These are phyloP conservation scores for Rhyzopertha dominica DNA, from an alignment of 1,140 invertebrate genomes.

Conservation along the genomic window DNA sequence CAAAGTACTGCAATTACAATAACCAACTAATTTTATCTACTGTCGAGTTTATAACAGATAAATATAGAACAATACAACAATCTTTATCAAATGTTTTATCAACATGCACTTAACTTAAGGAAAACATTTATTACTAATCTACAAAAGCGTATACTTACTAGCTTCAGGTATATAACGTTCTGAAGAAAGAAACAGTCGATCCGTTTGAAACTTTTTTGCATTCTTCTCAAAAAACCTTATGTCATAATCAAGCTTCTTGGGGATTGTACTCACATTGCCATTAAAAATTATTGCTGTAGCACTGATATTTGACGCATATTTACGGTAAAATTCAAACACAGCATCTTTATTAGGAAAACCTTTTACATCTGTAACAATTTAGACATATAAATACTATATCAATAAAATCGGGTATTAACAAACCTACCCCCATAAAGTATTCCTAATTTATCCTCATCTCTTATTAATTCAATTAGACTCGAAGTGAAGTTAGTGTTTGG, in stretches of 20 bases:
- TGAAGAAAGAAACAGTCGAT: slow-evolving; percentile 29
- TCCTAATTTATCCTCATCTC: not conserved
- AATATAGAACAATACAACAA: too few species aligned
- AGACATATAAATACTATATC: slow-evolving; percentile 9
- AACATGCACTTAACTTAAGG: too few species aligned
- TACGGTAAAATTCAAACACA: slow-evolving; percentile 23
- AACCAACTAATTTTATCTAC: too few species aligned
- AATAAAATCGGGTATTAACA: not conserved
- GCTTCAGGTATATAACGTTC: slow-evolving; percentile 26
- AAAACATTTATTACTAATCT: too few species aligned
- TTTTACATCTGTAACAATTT: slow-evolving; percentile 23
- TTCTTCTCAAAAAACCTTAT: slow-evolving; percentile 24
- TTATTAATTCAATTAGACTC: slow-evolving; percentile 1
- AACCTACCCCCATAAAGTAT: slow-evolving; percentile 3
- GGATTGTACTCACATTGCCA: slow-evolving; percentile 18
- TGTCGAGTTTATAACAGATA: too few species aligned
- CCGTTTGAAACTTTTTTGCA: slow-evolving; percentile 34
- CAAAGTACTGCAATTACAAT: too few species aligned
- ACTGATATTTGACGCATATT: slow-evolving; percentile 14
- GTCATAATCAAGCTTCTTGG: slow-evolving; percentile 30
- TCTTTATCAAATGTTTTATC: too few species aligned
- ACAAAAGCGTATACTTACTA: slow-evolving; percentile 16
- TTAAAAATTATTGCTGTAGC: slow-evolving; percentile 34
- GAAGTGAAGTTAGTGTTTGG: slow-evolving; percentile 36
- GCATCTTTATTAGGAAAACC: slow-evolving; percentile 22